Evolutionary conservation across 1,140 invertebrate species (phyloP).

Genomic region (Drosophila azteca): DNA sequence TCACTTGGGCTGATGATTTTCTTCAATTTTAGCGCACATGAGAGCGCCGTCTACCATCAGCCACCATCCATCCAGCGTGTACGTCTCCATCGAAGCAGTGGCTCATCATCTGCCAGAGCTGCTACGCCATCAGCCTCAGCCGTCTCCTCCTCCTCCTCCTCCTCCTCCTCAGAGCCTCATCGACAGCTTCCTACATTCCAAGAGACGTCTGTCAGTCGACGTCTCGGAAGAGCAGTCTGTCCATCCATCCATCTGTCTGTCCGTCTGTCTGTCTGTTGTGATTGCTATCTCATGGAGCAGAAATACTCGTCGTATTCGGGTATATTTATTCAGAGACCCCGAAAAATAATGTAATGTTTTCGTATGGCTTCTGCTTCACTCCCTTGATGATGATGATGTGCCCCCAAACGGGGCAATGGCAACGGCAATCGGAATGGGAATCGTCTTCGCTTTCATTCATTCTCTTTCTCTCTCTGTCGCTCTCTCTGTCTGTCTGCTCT

Average conservation of each 20-base stretch:
- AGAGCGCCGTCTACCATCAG: constrained; percentile 54
- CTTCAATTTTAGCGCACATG: constrained; percentile 81
- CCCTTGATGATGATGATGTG: constrained; percentile 68
- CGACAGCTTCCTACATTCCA: constrained; percentile 67
- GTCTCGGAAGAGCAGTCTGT: neutral
- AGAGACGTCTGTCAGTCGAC: constrained; percentile 2
- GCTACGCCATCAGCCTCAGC: neutral
- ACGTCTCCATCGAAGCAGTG: constrained; percentile 43
- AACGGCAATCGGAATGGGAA: constrained; percentile 52
- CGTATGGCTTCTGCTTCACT: constrained; percentile 21
- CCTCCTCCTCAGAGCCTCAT: constrained; percentile 2
- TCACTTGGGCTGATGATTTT: constrained; percentile 79
- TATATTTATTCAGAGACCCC: constrained; percentile 75
- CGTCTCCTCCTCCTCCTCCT: constrained; percentile 2
- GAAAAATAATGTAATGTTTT: constrained; percentile 62
- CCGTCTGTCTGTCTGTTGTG: constrained; percentile 53
- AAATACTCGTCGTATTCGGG: constrained; percentile 27
- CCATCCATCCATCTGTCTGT: constrained; percentile 4
- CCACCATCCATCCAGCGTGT: constrained; percentile 20
- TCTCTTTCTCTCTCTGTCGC: neutral
- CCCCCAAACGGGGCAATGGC: constrained; percentile 37
- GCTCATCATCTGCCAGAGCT: constrained; percentile 26
- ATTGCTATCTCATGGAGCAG: constrained; percentile 70
- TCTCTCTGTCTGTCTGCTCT: too few relatives aligned
- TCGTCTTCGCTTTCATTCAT: constrained; percentile 73